These are phyloP conservation scores for Anarhynchus alexandrinus DNA, from an alignment of 2,113 vertebrate species.

Conservation along the genomic window DNA sequence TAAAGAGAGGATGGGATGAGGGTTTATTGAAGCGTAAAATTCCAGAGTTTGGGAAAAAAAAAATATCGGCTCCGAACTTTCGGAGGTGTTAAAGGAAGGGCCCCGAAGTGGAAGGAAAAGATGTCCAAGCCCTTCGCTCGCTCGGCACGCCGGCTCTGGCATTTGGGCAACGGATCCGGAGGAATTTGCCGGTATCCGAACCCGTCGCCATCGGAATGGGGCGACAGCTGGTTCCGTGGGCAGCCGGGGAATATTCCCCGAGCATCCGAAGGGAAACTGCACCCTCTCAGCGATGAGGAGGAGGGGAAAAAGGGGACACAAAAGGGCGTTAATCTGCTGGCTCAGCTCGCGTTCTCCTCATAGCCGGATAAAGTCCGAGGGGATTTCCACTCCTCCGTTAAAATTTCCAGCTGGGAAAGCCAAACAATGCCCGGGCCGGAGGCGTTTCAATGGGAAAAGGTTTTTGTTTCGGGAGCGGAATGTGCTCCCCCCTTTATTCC, in stretches of 20 bases:
- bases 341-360: conserved; percentile 39
- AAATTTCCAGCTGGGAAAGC: conserved; percentile 36
- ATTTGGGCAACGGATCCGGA: background rate
- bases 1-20: background rate
- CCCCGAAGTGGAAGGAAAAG: too few relatives aligned
- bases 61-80: background rate
- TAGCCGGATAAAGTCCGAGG: background rate
- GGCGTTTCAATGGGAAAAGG: conserved; percentile 36
- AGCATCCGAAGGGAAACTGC: conserved; percentile 32
- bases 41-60: background rate
- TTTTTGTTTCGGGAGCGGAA: background rate
- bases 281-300: background rate
- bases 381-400: background rate
- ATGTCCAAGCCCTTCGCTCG: too few relatives aligned
- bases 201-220: background rate
- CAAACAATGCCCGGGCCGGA: background rate
- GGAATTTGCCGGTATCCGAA: conserved; percentile 18
- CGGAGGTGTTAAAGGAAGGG: background rate
- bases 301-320: background rate
- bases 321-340: background rate
- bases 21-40: background rate
- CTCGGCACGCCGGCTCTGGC: background rate
- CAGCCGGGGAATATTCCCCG: conserved; percentile 56
- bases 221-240: conserved; percentile 61
- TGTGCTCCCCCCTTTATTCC: background rate